A percentile compares a stretch with the other conserved stretches of the same genome.
Evolutionary conservation across 2,888 invertebrate species (phyloP).

Genomic region (Lasioglossum calceatum): DNA sequence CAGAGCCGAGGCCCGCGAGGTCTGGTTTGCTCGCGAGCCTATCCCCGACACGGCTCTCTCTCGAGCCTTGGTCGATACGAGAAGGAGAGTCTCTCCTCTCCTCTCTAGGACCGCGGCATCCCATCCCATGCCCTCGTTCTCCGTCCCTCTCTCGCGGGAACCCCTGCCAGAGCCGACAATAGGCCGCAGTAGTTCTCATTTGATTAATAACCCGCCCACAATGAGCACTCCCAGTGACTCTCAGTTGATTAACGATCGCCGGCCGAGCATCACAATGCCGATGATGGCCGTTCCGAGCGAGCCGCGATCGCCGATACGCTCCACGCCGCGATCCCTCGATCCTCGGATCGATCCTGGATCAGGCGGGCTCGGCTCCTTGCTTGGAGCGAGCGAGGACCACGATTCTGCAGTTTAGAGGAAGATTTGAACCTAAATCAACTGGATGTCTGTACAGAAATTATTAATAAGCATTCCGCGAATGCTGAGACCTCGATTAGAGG

Average conservation of each 20-base stretch:
- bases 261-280: conserved; percentile 72
- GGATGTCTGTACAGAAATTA: not conserved
- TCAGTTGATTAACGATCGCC: conserved; percentile 83
- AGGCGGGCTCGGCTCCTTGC: not conserved
- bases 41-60: conserved; percentile 57
- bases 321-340: conserved; percentile 27
- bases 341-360: conserved; percentile 53
- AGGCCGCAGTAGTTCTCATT: conserved; percentile 84
- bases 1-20: conserved; percentile 22
- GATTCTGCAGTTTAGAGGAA: not conserved
- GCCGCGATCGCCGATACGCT: conserved; percentile 57
- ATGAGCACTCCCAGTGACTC: conserved; percentile 82
- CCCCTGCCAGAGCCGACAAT: conserved; percentile 80
- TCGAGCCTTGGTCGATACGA: conserved; percentile 76
- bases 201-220: conserved; percentile 84
- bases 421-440: not conserved
- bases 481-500: not conserved
- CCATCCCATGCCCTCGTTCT: conserved; percentile 57
- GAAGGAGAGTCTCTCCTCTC: conserved; percentile 74
- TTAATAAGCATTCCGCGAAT: not conserved
- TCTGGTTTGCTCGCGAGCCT: conserved; percentile 42
- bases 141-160: conserved; percentile 68
- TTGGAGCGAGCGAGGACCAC: not conserved
- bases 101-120: conserved; percentile 54
- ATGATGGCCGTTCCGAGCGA: conserved; percentile 57